These are phyloP conservation scores for Perodicticus potto DNA, from an alignment of 2,797 vertebrate species.

Conservation along the genomic window DNA sequence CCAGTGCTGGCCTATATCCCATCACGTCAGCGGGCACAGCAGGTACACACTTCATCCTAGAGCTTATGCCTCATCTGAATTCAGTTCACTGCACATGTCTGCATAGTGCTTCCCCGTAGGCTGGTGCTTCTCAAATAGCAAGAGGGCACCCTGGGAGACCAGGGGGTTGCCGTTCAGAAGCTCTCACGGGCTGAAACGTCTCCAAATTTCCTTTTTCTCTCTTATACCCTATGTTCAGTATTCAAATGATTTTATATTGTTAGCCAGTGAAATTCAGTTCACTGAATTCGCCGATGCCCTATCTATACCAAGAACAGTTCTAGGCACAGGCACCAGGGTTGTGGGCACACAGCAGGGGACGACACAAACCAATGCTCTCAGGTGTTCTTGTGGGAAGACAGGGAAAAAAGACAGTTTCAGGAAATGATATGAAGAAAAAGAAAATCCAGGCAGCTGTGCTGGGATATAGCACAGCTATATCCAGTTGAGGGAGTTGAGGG, in stretches of 20 bases:
- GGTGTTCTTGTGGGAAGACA: background rate
- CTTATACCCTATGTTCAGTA: background rate
- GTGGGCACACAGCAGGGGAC: background rate
- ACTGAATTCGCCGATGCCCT: background rate
- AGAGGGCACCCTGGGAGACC: background rate
- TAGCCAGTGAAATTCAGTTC: background rate
- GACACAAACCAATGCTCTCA: background rate
- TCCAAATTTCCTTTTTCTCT: background rate
- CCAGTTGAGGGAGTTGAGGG: background rate
- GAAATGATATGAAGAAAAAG: background rate
- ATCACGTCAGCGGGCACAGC: background rate
- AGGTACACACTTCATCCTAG: background rate
- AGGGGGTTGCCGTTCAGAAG: background rate
- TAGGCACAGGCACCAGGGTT: background rate
- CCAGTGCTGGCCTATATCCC: background rate
- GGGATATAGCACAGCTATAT: no score
- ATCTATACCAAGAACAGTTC: background rate
- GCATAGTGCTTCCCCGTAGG: background rate
- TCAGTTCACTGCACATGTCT: background rate
- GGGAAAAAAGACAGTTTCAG: background rate
- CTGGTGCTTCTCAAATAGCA: background rate
- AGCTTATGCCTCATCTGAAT: background rate
- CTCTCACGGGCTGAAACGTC: no score
- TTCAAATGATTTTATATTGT: background rate
- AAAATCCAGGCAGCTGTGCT: background rate